A percentile compares a stretch with the other conserved stretches of the same genome.
Conservation (phyloP, 2,888 invertebrate species). For the Lithophane ornitopus region DNA sequence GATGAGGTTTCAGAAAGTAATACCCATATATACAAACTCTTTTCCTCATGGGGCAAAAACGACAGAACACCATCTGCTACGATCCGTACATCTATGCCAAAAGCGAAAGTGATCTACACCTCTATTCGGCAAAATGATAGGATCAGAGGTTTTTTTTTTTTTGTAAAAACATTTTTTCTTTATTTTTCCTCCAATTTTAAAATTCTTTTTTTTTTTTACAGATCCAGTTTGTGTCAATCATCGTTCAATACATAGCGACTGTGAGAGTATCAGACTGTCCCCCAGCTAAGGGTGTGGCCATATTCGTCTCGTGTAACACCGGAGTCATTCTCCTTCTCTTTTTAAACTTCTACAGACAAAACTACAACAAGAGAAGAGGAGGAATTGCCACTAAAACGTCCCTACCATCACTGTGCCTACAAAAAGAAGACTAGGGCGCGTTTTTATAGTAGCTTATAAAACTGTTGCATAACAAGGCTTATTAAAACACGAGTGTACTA, state of each 20-base stretch:
- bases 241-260: constrained; percentile 88
- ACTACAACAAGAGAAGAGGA: constrained; percentile 73
- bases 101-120: neutral
- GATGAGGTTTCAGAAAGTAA: neutral
- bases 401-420: constrained; percentile 56
- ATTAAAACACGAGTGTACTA: neutral
- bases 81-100: neutral
- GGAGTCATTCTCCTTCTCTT: constrained; percentile 91
- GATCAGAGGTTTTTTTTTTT: neutral
- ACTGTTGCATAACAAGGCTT: neutral
- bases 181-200: neutral
- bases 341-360: constrained; percentile 91
- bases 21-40: neutral
- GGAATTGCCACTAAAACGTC: constrained; percentile 25
- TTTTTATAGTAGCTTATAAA: constrained; percentile 7
- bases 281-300: constrained; percentile 89
- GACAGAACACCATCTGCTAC: neutral
- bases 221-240: constrained; percentile 92
- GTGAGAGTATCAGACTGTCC: constrained; percentile 91
- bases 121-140: neutral
- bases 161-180: neutral
- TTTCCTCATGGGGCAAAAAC: neutral
- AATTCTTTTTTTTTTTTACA: constrained; percentile 69
- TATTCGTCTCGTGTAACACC: constrained; percentile 91
- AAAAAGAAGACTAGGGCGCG: constrained; percentile 57